These are phyloP conservation scores for Lasioglossum marginatum DNA, from an alignment of 2,888 invertebrate genomes.

Conservation along the genomic window DNA sequence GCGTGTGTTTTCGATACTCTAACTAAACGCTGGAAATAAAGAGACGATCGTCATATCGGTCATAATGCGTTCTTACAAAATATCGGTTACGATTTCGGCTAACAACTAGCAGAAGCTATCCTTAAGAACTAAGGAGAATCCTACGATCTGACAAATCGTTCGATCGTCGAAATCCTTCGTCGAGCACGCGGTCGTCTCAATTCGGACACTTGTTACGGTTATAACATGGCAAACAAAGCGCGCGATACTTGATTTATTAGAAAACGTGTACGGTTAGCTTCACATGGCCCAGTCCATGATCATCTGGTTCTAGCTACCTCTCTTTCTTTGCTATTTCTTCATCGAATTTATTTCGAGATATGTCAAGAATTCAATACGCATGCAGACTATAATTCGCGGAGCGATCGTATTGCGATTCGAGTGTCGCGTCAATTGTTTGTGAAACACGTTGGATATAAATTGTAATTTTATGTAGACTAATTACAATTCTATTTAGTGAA, in stretches of 20 bases:
- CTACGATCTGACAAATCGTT: conserved; percentile 14
- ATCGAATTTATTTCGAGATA: conserved; percentile 20
- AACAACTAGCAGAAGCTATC: conserved; percentile 49
- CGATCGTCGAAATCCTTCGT: conserved; percentile 22
- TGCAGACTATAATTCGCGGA: background rate
- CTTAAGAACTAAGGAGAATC: conserved; percentile 30
- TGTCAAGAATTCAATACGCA: conserved; percentile 7
- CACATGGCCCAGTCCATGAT: conserved; percentile 41
- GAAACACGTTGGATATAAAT: background rate
- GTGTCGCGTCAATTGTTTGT: background rate
- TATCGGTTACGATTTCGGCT: conserved; percentile 43
- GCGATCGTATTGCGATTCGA: conserved; percentile 24
- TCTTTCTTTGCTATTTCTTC: conserved; percentile 5
- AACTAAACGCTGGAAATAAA: conserved; percentile 22
- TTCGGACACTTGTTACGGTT: conserved; percentile 24
- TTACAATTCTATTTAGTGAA: background rate
- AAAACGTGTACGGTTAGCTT: conserved; percentile 33
- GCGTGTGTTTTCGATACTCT: background rate
- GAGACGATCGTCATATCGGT: conserved; percentile 21
- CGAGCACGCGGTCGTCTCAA: conserved; percentile 16
- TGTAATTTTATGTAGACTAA: background rate
- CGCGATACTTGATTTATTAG: conserved; percentile 9
- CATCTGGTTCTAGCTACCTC: conserved; percentile 10
- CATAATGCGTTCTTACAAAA: conserved; percentile 28
- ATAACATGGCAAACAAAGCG: conserved; percentile 49